Conservation (phyloP, 2,113 vertebrate genomes). For the Callorhinus ursinus region DNA sequence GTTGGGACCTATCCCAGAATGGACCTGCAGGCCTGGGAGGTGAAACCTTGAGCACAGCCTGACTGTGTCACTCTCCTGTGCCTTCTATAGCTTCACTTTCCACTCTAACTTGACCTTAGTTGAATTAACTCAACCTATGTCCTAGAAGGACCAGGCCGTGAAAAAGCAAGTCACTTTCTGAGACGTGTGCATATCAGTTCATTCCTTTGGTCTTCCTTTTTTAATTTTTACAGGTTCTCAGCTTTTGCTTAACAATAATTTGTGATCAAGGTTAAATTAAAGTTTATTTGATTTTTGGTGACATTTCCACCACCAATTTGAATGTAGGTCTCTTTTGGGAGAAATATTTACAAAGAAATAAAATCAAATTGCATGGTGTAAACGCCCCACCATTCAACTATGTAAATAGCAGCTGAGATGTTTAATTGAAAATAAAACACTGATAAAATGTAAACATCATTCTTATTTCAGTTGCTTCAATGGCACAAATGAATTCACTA, state of each 20-base stretch:
- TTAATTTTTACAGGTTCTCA: slow-evolving; percentile 77
- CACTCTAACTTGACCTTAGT: neutral
- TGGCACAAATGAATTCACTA: slow-evolving; percentile 66
- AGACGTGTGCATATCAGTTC: slow-evolving; percentile 30
- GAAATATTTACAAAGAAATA: slow-evolving; percentile 89
- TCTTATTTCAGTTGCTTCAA: slow-evolving; percentile 75
- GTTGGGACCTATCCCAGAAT: neutral
- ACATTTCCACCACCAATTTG: slow-evolving; percentile 86
- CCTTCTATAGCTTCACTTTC: neutral
- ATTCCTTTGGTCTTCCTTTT: slow-evolving; percentile 77
- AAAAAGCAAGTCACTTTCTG: slow-evolving; percentile 43
- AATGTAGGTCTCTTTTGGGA: slow-evolving; percentile 83
- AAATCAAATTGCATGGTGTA: slow-evolving; percentile 79
- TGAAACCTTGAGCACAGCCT: fast-evolving
- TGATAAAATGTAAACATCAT: slow-evolving; percentile 82
- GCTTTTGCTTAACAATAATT: slow-evolving; percentile 77
- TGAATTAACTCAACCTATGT: neutral
- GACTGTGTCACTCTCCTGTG: fast-evolving
- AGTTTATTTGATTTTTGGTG: slow-evolving; percentile 87
- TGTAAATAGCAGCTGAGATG: slow-evolving; percentile 86
- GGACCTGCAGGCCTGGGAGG: neutral
- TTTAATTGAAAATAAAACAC: slow-evolving; percentile 87
- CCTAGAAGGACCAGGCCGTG: neutral
- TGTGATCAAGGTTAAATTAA: slow-evolving; percentile 82
- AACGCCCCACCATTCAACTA: slow-evolving; percentile 85